Conservation (phyloP, 1,140 invertebrate species). For the Teleopsis dalmanni region DNA sequence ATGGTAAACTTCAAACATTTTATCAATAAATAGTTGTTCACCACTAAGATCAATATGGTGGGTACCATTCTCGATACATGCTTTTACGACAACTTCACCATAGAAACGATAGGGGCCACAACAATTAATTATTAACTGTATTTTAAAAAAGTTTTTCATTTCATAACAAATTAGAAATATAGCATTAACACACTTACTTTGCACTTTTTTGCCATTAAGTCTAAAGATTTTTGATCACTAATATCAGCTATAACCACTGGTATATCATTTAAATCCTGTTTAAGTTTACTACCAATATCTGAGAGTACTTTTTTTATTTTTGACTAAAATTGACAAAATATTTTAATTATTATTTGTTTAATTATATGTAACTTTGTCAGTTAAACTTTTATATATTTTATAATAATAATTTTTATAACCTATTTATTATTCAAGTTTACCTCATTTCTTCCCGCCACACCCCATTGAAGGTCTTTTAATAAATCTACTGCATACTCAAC, state of each 20-base stretch:
- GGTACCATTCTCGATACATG: constrained; percentile 68
- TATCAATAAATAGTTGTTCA: constrained; percentile 80
- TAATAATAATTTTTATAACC: not conserved
- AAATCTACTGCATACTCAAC: constrained; percentile 53
- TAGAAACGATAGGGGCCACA: constrained; percentile 80
- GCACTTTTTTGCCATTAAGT: constrained; percentile 58
- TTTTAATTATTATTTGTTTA: not conserved
- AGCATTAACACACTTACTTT: constrained; percentile 21
- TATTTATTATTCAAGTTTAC: not conserved
- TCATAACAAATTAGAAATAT: too few relatives aligned
- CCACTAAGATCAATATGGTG: constrained; percentile 85
- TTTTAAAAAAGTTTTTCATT: not conserved
- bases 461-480: constrained; percentile 36
- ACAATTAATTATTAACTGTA: constrained; percentile 61
- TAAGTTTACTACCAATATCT: constrained; percentile 44
- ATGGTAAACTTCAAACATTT: constrained; percentile 70
- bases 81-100: constrained; percentile 81
- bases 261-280: constrained; percentile 51
- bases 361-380: not conserved
- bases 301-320: constrained; percentile 59
- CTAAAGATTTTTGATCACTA: constrained; percentile 58
- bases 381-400: not conserved
- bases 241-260: constrained; percentile 68
- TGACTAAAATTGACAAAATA: constrained; percentile 30
- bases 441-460: constrained; percentile 15